Evolutionary conservation across 1,140 invertebrate species (phyloP).

Genomic region (Ceratina australensis): DNA sequence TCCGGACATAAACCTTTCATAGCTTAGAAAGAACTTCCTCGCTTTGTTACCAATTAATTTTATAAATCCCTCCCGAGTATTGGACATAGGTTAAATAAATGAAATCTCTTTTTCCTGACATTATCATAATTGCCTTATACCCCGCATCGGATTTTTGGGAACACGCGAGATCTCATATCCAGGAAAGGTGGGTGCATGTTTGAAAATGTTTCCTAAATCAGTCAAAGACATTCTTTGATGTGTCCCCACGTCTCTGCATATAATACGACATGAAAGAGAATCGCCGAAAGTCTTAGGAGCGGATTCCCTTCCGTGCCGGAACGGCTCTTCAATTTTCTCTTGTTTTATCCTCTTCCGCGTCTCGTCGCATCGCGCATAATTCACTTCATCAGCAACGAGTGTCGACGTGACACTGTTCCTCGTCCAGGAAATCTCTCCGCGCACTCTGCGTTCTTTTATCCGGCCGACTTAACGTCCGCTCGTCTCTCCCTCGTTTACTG

Average conservation of each 20-base stretch:
- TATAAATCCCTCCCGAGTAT: too few species aligned
- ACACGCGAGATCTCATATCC: too few species aligned
- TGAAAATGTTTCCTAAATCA: too few species aligned
- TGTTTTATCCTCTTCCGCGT: constrained; percentile 22
- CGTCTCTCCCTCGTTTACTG: neutral
- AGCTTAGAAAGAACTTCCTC: too few species aligned
- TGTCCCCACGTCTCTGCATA: neutral
- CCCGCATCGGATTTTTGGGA: too few species aligned
- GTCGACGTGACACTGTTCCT: constrained; percentile 17
- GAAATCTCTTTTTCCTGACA: too few species aligned
- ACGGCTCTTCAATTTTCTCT: constrained; percentile 35
- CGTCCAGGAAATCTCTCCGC: neutral
- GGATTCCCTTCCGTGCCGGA: neutral
- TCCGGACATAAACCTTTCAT: too few species aligned
- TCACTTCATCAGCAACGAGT: constrained; percentile 29
- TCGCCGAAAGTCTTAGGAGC: constrained; percentile 1
- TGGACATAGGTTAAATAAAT: too few species aligned
- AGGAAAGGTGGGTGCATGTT: too few species aligned
- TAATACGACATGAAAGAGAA: constrained; percentile 15
- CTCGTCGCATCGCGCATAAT: constrained; percentile 36
- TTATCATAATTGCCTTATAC: too few species aligned
- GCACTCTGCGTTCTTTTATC: constrained; percentile 11
- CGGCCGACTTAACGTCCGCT: neutral
- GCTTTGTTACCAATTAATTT: too few species aligned
- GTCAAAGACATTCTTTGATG: neutral